phyloP scores from a whole-genome alignment of 2,888 invertebrate species.

The Physocephala rufipes region DNA sequence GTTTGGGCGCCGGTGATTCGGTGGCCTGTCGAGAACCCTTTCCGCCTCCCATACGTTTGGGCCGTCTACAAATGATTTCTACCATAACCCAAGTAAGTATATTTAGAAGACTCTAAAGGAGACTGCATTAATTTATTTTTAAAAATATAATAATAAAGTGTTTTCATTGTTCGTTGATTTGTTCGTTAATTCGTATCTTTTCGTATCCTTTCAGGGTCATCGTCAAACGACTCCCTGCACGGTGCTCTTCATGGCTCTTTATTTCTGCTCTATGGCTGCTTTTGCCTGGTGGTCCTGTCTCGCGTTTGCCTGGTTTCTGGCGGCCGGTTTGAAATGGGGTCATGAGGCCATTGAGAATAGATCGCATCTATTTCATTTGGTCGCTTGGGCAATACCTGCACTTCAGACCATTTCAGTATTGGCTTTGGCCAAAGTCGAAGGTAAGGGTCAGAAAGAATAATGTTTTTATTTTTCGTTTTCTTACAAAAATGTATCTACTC shows the following conservation, averaged over 20 bases:
- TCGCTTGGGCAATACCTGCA: constrained; percentile 98
- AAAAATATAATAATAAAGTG: constrained; percentile 12
- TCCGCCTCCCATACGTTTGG: constrained; percentile 74
- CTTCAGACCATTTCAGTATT: constrained; percentile 94
- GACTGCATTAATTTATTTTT: neutral
- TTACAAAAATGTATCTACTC: neutral
- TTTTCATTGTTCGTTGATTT: constrained; percentile 26
- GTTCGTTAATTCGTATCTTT: constrained; percentile 36
- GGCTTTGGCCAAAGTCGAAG: constrained; percentile 96
- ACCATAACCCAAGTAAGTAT: constrained; percentile 84
- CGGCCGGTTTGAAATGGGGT: constrained; percentile 97
- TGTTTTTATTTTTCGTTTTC: constrained; percentile 1
- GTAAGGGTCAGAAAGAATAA: constrained; percentile 66
- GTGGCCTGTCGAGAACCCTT: constrained; percentile 87
- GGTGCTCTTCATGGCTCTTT: constrained; percentile 93
- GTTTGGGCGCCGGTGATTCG: constrained; percentile 82
- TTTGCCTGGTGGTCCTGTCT: constrained; percentile 98
- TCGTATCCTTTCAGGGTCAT: constrained; percentile 61
- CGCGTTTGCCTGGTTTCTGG: constrained; percentile 95
- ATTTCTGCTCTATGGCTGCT: constrained; percentile 96
- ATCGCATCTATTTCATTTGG: constrained; percentile 96
- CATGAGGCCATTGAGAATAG: constrained; percentile 98
- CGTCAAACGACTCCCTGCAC: constrained; percentile 75
- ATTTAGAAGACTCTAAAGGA: neutral
- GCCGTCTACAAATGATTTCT: constrained; percentile 79